A percentile compares a stretch with the other conserved stretches of the same genome.
These are phyloP conservation scores for Onychostoma macrolepis DNA, from an alignment of 2,113 vertebrate genomes.

Conservation along the genomic window DNA sequence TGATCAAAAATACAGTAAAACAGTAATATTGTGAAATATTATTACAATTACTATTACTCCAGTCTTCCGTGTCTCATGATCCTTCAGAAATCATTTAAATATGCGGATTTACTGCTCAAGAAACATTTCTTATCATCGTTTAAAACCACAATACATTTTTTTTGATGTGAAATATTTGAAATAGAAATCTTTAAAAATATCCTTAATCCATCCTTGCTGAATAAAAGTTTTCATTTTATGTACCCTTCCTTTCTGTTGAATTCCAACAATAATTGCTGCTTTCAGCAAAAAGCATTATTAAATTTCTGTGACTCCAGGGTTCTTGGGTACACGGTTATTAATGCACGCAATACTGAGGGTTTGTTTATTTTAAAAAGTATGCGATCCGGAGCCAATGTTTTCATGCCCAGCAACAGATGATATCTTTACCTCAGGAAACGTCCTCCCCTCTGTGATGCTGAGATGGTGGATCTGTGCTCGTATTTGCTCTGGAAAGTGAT, in stretches of 20 bases:
- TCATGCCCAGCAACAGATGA: conserved; percentile 28
- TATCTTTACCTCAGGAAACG: conserved; percentile 36
- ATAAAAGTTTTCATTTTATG: background rate
- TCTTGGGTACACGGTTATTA: background rate
- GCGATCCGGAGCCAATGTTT: conserved; percentile 23
- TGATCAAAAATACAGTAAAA: background rate
- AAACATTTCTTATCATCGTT: background rate
- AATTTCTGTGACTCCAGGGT: background rate
- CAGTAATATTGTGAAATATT: no score
- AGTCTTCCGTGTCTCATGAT: background rate
- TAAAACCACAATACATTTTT: no score
- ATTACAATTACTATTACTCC: background rate
- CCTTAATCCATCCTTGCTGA: no score
- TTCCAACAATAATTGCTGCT: background rate
- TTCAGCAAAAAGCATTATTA: background rate
- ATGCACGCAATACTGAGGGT: background rate
- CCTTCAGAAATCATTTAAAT: background rate
- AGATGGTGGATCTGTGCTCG: background rate
- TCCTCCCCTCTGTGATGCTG: conserved; percentile 22
- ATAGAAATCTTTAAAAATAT: no score
- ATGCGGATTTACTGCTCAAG: background rate
- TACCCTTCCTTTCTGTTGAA: background rate
- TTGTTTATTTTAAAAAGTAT: conserved; percentile 38
- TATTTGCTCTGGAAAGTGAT: conserved; percentile 32
- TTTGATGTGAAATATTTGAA: no score